Evolutionary conservation across 2,888 invertebrate species (phyloP).

Genomic region (Lycocerus yunnanus): DNA sequence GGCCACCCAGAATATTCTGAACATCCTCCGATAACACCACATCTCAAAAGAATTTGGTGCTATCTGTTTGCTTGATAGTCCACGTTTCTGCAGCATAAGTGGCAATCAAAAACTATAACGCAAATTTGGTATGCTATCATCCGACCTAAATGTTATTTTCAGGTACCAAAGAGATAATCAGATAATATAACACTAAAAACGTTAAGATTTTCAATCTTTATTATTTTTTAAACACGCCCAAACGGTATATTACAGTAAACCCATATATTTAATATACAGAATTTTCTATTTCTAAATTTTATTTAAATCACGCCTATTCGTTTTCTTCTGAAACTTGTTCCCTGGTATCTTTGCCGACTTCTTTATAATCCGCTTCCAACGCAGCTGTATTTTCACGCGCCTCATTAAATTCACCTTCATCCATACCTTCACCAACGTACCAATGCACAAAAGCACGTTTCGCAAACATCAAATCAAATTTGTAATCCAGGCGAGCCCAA

Average conservation of each 20-base stretch:
- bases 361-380: constrained; percentile 62
- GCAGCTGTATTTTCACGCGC: constrained; percentile 66
- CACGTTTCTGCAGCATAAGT: too few relatives aligned
- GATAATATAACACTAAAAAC: too few relatives aligned
- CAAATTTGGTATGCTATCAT: too few relatives aligned
- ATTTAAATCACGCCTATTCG: neutral
- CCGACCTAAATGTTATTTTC: too few relatives aligned
- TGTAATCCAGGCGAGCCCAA: constrained; percentile 63
- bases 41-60: too few relatives aligned
- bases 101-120: too few relatives aligned
- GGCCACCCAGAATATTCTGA: too few relatives aligned
- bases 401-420: constrained; percentile 60
- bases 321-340: neutral
- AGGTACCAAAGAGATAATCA: too few relatives aligned
- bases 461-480: constrained; percentile 73
- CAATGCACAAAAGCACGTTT: constrained; percentile 74
- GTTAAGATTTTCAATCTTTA: neutral
- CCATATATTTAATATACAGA: neutral
- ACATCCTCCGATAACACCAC: too few relatives aligned
- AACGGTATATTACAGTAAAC: neutral
- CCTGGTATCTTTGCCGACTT: constrained; percentile 43
- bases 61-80: too few relatives aligned
- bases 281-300: neutral
- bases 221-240: neutral
- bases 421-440: constrained; percentile 63